Conservation (phyloP, 2,113 vertebrate species). For the Oryzias celebensis region DNA sequence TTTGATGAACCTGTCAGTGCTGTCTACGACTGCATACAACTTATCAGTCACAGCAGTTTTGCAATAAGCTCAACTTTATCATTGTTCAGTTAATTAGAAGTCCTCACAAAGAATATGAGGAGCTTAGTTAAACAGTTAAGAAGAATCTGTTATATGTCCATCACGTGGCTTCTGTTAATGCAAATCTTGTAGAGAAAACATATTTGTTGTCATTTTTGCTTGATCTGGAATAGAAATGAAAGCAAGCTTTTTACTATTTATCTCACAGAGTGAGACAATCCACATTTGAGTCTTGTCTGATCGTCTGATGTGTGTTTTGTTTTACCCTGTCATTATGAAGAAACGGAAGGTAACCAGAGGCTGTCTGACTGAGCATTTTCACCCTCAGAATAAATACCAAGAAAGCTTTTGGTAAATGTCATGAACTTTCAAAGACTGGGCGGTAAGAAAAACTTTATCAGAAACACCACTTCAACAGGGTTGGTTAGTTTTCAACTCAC, state of each 20-base stretch:
- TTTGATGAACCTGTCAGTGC: constrained; percentile 64
- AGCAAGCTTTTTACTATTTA: no score
- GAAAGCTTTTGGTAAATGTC: constrained; percentile 76
- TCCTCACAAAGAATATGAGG: constrained; percentile 44
- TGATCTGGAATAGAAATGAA: no score
- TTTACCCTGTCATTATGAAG: constrained; percentile 40
- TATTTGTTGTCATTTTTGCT: no score
- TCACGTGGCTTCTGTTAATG: constrained; percentile 3
- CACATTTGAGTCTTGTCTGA: no score
- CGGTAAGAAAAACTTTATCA: constrained; percentile 60
- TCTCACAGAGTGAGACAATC: no score
- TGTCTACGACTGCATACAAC: constrained; percentile 40
- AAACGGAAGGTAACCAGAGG: constrained; percentile 54
- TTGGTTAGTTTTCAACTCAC: constrained; percentile 20
- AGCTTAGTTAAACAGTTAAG: constrained; percentile 37
- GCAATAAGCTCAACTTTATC: constrained; percentile 61
- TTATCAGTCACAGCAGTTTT: constrained; percentile 48
- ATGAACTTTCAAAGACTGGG: constrained; percentile 76
- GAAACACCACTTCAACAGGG: constrained; percentile 28
- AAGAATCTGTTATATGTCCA: constrained; percentile 28
- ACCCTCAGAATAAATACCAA: constrained; percentile 80
- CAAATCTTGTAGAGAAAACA: background rate
- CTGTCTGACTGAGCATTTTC: constrained; percentile 71
- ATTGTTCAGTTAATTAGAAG: constrained; percentile 60
- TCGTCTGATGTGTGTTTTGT: constrained; percentile 24